Percentiles rank a stretch among this genome's conserved stretches.
phyloP scores from a whole-genome alignment of 2,113 vertebrate genomes.

The Ranitomeya variabilis region DNA sequence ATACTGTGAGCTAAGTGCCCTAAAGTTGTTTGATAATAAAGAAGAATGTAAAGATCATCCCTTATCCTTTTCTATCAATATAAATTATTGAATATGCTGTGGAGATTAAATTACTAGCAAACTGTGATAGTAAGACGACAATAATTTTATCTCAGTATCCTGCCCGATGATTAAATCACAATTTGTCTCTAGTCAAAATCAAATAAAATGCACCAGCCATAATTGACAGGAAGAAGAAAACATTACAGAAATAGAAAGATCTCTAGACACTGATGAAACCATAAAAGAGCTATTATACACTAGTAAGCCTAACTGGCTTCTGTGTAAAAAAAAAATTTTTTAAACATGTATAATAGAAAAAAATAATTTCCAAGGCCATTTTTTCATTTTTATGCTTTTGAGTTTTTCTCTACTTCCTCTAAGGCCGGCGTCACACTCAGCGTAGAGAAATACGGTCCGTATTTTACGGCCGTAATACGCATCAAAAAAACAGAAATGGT shows the following conservation, averaged over 20 bases:
- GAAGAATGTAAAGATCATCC: too few species aligned
- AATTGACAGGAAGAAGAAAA: background rate
- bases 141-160: background rate
- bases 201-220: background rate
- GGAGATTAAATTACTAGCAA: background rate
- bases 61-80: background rate
- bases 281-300: background rate
- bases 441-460: too few species aligned
- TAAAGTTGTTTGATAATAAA: too few species aligned
- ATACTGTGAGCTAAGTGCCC: too few species aligned
- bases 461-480: too few species aligned
- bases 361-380: too few species aligned
- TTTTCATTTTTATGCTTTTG: too few species aligned
- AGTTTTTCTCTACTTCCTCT: too few species aligned
- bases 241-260: background rate
- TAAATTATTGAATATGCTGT: background rate
- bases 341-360: too few species aligned
- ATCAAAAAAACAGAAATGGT: too few species aligned
- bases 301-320: background rate
- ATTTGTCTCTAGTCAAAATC: background rate
- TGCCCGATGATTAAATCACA: background rate
- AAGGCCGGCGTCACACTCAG: too few species aligned
- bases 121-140: background rate
- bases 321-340: too few species aligned
- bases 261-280: background rate